A percentile compares a stretch with the other conserved stretches of the same genome.
Conservation (phyloP, 2,888 invertebrate genomes). For the Caenorhabditis sp. region DNA sequence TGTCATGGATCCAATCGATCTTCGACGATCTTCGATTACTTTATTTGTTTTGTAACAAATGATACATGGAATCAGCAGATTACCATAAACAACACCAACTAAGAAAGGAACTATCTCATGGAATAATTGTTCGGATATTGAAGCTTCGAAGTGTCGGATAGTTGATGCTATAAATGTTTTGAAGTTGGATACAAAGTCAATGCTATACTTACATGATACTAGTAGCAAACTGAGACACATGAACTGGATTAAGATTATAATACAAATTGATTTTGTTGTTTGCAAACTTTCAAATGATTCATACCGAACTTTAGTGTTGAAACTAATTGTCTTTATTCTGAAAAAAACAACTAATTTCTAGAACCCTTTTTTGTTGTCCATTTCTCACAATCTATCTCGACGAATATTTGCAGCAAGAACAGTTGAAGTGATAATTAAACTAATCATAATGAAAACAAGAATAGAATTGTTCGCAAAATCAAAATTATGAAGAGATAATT, state of each 20-base stretch:
- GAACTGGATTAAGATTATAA: slow-evolving; percentile 24
- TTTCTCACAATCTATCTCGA: slow-evolving; percentile 5
- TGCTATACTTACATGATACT: slow-evolving; percentile 6
- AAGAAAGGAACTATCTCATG: slow-evolving; percentile 5
- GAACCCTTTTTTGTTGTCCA: background rate
- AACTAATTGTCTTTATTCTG: slow-evolving; percentile 15
- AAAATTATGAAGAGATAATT: slow-evolving; percentile 1
- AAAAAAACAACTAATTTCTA: no score
- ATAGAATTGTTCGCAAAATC: slow-evolving; percentile 12
- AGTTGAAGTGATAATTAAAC: slow-evolving; percentile 7
- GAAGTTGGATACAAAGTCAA: background rate
- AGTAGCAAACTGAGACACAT: slow-evolving; percentile 16
- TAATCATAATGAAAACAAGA: slow-evolving; percentile 14
- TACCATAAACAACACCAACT: slow-evolving; percentile 7
- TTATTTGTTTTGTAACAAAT: slow-evolving; percentile 15
- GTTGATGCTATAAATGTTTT: slow-evolving; percentile 8
- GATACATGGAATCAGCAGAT: slow-evolving; percentile 9
- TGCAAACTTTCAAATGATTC: slow-evolving; percentile 24
- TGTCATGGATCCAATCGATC: slow-evolving; percentile 18
- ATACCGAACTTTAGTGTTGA: slow-evolving; percentile 19
- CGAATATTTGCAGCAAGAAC: slow-evolving; percentile 15
- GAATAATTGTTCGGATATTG: slow-evolving; percentile 25
- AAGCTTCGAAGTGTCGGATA: slow-evolving; percentile 16
- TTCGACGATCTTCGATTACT: slow-evolving; percentile 17
- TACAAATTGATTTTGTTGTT: slow-evolving; percentile 30